Percentiles rank a stretch among this genome's conserved stretches.
phyloP scores from a whole-genome alignment of 2,113 vertebrate genomes.

The Onychostoma macrolepis region DNA sequence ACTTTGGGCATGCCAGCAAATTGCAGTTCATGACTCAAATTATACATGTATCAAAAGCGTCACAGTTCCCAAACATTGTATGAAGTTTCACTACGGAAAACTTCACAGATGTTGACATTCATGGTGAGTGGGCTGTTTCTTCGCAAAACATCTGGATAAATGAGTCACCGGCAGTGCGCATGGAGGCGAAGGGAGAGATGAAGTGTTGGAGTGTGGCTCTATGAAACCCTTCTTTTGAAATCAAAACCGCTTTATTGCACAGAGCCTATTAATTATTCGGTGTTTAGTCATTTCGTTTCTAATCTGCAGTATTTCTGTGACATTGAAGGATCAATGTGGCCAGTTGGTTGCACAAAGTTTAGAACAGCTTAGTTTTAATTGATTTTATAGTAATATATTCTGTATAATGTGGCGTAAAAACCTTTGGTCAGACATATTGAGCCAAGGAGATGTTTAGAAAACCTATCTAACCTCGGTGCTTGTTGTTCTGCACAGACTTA shows the following conservation, averaged over 20 bases:
- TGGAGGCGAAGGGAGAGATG: slow-evolving; percentile 35
- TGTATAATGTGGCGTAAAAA: neutral
- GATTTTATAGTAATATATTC: neutral
- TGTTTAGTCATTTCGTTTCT: neutral
- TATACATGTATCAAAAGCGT: neutral
- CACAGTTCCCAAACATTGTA: neutral
- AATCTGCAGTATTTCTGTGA: slow-evolving; percentile 3
- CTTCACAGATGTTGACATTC: slow-evolving; percentile 30
- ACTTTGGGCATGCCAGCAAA: neutral
- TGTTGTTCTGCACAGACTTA: neutral
- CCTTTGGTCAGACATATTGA: neutral
- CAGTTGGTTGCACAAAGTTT: neutral
- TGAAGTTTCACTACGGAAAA: slow-evolving; percentile 42
- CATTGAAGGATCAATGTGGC: neutral
- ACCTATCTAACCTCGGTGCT: neutral
- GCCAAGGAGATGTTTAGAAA: neutral
- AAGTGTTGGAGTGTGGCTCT: slow-evolving; percentile 4
- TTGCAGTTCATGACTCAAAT: neutral
- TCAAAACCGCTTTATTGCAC: neutral
- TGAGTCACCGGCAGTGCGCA: slow-evolving; percentile 46
- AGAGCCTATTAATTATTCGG: neutral
- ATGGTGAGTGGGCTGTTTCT: slow-evolving; percentile 22
- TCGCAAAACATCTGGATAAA: slow-evolving; percentile 49
- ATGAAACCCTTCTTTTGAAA: neutral
- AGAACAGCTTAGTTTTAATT: neutral